Evolutionary conservation across 2,113 vertebrate species (phyloP).

Genomic region (Meleagris gallopavo): DNA sequence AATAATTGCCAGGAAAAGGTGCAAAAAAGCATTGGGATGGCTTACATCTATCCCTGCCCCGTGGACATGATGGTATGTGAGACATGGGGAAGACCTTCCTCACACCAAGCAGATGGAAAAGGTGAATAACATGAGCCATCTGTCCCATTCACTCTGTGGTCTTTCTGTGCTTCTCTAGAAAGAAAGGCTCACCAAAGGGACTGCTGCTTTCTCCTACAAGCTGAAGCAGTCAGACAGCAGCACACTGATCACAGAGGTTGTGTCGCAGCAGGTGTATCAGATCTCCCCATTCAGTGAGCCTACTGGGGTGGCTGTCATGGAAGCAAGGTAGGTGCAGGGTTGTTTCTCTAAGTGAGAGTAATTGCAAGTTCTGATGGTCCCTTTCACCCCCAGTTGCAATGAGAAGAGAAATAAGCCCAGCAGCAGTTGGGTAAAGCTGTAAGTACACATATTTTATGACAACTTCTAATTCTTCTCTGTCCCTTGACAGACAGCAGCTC

Average conservation of each 20-base stretch:
- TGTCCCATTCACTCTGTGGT: not conserved
- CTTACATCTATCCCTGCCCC: conserved; percentile 75
- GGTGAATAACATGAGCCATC: too few relatives aligned
- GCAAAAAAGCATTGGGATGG: conserved; percentile 75
- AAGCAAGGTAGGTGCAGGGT: conserved; percentile 76
- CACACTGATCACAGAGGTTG: conserved; percentile 76
- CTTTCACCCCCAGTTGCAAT: not conserved
- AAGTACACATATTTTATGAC: not conserved
- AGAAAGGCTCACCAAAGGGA: conserved; percentile 78
- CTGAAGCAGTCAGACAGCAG: conserved; percentile 74
- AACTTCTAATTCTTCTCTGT: not conserved
- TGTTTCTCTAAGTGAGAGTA: not conserved
- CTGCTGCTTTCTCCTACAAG: conserved; percentile 76
- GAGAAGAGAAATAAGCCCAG: not conserved
- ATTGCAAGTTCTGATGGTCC: not conserved
- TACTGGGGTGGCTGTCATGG: conserved; percentile 78
- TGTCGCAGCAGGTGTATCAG: conserved; percentile 81
- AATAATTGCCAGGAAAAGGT: conserved; percentile 83
- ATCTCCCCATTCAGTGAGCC: conserved; percentile 80
- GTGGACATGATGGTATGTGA: conserved; percentile 69
- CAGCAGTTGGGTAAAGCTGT: not conserved
- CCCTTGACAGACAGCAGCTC: conserved; percentile 78
- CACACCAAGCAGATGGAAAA: too few relatives aligned
- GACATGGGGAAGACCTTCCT: not conserved
- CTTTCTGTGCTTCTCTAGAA: conserved; percentile 66